Conservation (phyloP, 2,113 vertebrate genomes). For the Petrocephalus microphthalmus region DNA sequence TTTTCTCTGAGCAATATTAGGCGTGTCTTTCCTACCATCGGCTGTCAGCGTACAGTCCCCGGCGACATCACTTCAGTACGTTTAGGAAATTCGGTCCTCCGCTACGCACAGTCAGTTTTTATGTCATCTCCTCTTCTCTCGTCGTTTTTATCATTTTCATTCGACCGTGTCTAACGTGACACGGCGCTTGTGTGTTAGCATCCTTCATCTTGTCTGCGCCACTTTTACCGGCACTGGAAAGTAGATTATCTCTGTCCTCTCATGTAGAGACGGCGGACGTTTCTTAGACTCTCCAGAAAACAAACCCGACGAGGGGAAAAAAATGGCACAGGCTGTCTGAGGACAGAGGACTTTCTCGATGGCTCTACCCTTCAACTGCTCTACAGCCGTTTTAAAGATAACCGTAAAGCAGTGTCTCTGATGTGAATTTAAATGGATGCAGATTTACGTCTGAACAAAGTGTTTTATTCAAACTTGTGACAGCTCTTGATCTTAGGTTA, state of each 20-base stretch:
- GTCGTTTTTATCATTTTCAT: neutral
- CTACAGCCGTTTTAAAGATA: neutral
- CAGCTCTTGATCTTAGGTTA: neutral
- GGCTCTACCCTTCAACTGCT: neutral
- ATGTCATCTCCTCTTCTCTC: neutral
- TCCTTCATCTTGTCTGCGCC: neutral
- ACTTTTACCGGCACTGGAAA: neutral
- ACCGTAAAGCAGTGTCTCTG: neutral
- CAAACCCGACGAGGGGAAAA: neutral
- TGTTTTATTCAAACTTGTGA: neutral
- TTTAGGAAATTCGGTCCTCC: neutral
- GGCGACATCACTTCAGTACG: neutral
- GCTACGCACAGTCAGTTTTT: neutral
- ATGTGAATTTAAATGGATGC: conserved; percentile 4
- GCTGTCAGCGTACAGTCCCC: neutral
- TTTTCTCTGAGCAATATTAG: neutral
- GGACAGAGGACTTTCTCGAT: neutral
- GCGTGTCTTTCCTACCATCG: neutral
- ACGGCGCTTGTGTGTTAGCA: neutral
- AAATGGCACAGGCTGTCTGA: neutral
- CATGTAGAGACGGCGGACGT: neutral
- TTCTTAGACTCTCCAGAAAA: neutral
- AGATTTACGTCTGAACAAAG: neutral
- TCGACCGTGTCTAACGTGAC: neutral
- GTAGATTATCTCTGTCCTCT: neutral